Base-by-base conservation (phyloP, 2,113 vertebrate genomes). In the Oophaga pumilio region DNA sequence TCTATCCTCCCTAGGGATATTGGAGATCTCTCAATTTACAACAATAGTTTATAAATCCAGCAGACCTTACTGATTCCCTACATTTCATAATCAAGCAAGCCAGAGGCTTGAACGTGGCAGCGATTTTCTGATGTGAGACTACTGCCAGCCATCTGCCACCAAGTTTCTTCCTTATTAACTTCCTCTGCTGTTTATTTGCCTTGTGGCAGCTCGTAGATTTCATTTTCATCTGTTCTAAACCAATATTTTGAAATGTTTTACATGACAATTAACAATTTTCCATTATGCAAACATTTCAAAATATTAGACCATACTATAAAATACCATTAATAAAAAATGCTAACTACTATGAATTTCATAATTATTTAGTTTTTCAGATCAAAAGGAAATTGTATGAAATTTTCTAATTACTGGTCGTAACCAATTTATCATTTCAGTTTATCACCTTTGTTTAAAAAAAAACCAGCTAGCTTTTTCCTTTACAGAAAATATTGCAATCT, bases 141-240 rank as follows among this genome's bases (percentile, higher is more conserved):
- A 56, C 50, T 79, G 85, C 76, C 85, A 79, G 76, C 85, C 85
- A 79, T 86, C 76, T 86, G 85, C 85, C 50, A 86, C 62, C 57
- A 49, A 56, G 26, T 79, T 86, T 64, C 56, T 50, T 64, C 49
- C 66, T 69, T 86, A 86, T 33, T 78, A 57, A n/a, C 33, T 86
- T 86, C 53, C n/a, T 86, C 53, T 52, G 74, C 85, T 79, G 76
- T 57, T 53, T 86, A 52, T 86, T 79, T 56, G 15, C 76, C 74
- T 86, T 86, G 60, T 79, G n/a, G 74, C 76, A 79, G 50, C 49
- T 77, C 26, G 22, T 76, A 28, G 49, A 79, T 86, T 52, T 77
- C 57, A 66, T 76, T 76, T 1, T 85, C 74, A 77, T 78, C 28
- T 76, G 33, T 66, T 85, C 57, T 77, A 17, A 53, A 52, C 62